A percentile compares a stretch with the other conserved stretches of the same genome.
phyloP scores from a whole-genome alignment of 2,888 invertebrate species.

The Hypomecis punctinalis region DNA sequence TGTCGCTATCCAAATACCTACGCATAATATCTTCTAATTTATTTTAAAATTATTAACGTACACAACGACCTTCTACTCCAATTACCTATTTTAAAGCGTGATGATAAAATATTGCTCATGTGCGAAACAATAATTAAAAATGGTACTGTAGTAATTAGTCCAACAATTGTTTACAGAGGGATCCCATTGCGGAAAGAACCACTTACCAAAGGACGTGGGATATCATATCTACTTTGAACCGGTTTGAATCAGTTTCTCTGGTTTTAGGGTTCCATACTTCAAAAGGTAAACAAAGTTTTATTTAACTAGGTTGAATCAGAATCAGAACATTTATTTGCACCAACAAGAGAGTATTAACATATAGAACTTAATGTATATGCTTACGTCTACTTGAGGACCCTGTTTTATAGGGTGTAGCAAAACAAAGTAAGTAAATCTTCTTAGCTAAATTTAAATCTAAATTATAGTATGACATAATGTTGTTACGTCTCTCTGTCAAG shows the following conservation, averaged over 20 bases:
- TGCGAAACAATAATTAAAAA: conserved; percentile 51
- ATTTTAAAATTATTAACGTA: conserved; percentile 26
- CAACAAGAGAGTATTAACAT: no score
- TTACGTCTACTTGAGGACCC: no score
- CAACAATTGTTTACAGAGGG: conserved; percentile 44
- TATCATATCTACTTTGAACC: conserved; percentile 52
- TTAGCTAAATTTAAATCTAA: no score
- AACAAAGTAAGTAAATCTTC: no score
- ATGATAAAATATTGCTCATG: conserved; percentile 47
- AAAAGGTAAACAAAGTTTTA: no score
- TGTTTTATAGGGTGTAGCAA: no score
- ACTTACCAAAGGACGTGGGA: conserved; percentile 55
- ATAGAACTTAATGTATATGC: no score
- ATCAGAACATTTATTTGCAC: no score
- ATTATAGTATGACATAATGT: no score
- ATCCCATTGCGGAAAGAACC: conserved; percentile 62
- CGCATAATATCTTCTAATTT: conserved; percentile 8
- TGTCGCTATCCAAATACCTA: conserved; percentile 8
- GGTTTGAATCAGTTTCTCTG: conserved; percentile 33
- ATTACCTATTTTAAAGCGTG: conserved; percentile 42
- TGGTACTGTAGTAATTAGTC: conserved; percentile 42
- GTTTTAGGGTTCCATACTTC: neutral
- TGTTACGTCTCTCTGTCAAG: no score
- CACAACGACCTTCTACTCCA: conserved; percentile 34
- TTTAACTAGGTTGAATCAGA: no score